phyloP scores from a whole-genome alignment of 1,140 invertebrate genomes.

The Philotrypesis tridentata region DNA sequence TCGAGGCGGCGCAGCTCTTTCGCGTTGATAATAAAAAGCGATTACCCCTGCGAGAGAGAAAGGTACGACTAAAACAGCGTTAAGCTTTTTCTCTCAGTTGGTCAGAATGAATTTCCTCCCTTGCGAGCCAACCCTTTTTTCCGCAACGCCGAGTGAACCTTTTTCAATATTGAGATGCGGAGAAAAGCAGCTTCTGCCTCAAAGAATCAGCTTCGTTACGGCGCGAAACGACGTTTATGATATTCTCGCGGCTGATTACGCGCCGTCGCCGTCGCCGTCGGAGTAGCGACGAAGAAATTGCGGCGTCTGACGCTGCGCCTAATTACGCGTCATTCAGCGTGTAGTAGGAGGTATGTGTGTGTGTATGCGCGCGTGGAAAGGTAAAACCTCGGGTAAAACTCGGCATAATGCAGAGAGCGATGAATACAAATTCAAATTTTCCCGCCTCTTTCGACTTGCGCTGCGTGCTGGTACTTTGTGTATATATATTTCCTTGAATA shows the following conservation, averaged over 20 bases:
- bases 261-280: neutral
- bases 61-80: slow-evolving; percentile 29
- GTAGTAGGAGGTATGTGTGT: neutral
- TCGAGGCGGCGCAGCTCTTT: neutral
- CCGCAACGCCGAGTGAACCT: neutral
- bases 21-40: neutral
- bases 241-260: slow-evolving; percentile 16
- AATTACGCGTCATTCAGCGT: slow-evolving; percentile 36
- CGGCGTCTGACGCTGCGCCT: slow-evolving; percentile 2
- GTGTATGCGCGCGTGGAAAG: neutral
- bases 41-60: neutral
- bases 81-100: neutral
- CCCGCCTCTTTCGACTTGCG: neutral
- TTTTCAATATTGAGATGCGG: neutral
- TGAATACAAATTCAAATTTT: slow-evolving; percentile 40
- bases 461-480: too few species aligned
- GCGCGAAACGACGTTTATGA: neutral
- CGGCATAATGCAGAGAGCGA: too few species aligned
- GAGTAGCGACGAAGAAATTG: slow-evolving; percentile 21
- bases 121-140: neutral
- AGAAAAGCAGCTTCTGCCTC: neutral
- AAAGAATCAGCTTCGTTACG: slow-evolving; percentile 5
- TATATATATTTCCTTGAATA: too few species aligned
- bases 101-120: slow-evolving; percentile 7
- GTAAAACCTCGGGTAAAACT: too few species aligned